phyloP scores from a whole-genome alignment of 2,888 invertebrate species.

The Oscheius sp. region DNA sequence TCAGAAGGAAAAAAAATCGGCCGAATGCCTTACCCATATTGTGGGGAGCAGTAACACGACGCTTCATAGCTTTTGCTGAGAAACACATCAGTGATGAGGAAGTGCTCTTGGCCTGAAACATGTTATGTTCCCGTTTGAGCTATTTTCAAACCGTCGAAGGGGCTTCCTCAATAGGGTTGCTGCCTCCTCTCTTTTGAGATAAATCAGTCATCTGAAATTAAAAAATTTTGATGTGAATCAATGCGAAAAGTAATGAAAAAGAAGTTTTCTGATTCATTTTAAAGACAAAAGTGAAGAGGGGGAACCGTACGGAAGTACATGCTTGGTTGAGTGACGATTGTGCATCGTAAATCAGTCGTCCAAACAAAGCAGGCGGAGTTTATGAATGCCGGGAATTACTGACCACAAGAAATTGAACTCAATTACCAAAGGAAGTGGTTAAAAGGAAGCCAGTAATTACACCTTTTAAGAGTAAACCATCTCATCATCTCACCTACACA shows the following conservation, averaged over 20 bases:
- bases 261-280: too few species aligned
- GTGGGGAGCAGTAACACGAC: constrained; percentile 1
- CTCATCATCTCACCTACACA: too few species aligned
- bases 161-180: too few species aligned
- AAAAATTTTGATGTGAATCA: not conserved
- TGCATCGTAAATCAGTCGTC: constrained; percentile 17
- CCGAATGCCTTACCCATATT: constrained; percentile 19
- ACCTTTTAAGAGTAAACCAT: too few species aligned
- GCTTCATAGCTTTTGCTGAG: not conserved
- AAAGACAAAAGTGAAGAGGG: too few species aligned
- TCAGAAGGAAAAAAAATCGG: not conserved
- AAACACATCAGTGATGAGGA: constrained; percentile 12
- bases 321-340: constrained; percentile 21
- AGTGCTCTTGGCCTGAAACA: not conserved
- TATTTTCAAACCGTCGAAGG: too few species aligned
- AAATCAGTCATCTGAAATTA: constrained; percentile 7
- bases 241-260: not conserved
- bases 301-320: constrained; percentile 14
- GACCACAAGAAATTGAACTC: not conserved
- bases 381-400: constrained; percentile 21
- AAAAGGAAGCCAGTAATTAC: too few species aligned
- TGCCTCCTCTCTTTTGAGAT: not conserved
- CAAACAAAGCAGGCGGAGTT: constrained; percentile 8
- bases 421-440: not conserved
- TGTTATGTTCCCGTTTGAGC: too few species aligned